Percentiles rank a stretch among this genome's conserved stretches.
phyloP scores from a whole-genome alignment of 2,113 vertebrate genomes.

The Pipra filicauda region DNA sequence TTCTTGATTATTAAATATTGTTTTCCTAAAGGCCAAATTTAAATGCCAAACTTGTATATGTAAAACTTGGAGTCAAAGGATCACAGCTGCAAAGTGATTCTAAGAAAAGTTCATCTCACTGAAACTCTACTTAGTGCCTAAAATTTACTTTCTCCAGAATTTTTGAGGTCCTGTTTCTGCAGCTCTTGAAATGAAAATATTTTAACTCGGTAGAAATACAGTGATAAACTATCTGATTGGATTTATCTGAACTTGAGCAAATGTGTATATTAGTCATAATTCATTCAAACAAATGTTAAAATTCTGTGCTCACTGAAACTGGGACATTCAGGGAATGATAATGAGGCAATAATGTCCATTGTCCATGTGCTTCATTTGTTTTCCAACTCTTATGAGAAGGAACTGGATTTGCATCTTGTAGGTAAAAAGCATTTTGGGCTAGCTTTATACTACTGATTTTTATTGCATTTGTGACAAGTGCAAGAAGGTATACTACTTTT shows the following conservation, averaged over 20 bases:
- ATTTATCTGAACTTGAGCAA: neutral
- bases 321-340: neutral
- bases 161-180: neutral
- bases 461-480: neutral
- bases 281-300: neutral
- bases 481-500: neutral
- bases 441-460: neutral
- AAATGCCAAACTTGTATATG: neutral
- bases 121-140: neutral
- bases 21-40: neutral
- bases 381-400: neutral
- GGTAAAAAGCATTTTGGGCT: neutral
- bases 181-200: neutral
- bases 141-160: neutral
- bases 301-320: neutral
- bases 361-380: neutral
- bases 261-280: neutral
- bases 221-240: neutral
- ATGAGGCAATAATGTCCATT: neutral
- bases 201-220: neutral
- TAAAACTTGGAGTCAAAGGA: neutral
- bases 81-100: neutral
- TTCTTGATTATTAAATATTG: neutral
- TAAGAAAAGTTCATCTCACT: neutral
- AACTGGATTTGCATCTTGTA: neutral